Base-by-base conservation (phyloP, 2,888 invertebrate genomes). In the Rhaphigaster nebulosa region DNA sequence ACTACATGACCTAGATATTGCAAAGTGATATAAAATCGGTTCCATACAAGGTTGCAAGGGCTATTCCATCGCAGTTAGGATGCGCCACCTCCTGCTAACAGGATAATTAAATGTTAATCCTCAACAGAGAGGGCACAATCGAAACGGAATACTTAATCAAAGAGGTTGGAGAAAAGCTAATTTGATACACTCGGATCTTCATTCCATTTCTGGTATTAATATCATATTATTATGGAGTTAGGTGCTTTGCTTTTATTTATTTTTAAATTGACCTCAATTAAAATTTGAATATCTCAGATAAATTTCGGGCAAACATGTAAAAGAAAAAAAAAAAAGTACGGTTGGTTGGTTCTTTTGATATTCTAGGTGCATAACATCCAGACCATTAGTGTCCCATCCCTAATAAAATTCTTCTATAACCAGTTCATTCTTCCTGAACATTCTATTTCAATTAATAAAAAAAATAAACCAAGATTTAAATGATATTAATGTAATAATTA, bases 51-150 rank as follows among this genome's bases (percentile, higher is more conserved):
- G 34, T 8, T 8, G 26, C 18, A 12, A 29, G 70, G 34, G 34
- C 34, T 23, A 76, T 76, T 76, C 23, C 20, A 76, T 76, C 70
- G 70, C 70, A 76, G 70, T 76, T 76, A 76, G 70, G 18, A 5
- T 2, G 34, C 70, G 10, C 38, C 34, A 18, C 6, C 38, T 34
- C 20, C 70, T 10, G 0, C 34, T 29, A 29, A 29, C 1, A 38
- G 70, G 70, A 76, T 76, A 76, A 76, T 76, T 76, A 76, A 76
- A 76, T 76, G 70, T 76, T 76, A 76, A 76, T 76, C 70, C 23
- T 20, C 70, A 20, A 76, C 34, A n/a, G 23, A 34, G 34, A 38
- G 34, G 10, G 34, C 70, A 76, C 70, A 34, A 76, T 76, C 34
- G 34, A 76, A 76, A 76, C 70, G 38, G 70, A 76, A 76, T 76